These are phyloP conservation scores for Tetragonisca angustula DNA, from an alignment of 2,888 invertebrate species.

Conservation along the genomic window DNA sequence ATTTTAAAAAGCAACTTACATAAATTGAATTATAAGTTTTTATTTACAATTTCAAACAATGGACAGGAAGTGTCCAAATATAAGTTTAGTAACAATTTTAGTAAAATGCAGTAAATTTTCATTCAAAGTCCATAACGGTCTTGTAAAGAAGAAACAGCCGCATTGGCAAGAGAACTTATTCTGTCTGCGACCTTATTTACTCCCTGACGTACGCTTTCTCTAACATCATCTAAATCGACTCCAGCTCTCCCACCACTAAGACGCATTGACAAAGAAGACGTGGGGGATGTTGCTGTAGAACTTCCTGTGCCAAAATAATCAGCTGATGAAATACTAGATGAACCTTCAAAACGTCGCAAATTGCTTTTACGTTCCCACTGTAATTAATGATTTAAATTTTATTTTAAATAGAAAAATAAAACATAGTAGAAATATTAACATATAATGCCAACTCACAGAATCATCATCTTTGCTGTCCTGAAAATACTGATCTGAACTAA, in stretches of 20 bases:
- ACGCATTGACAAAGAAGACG: conserved; percentile 79
- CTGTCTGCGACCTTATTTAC: conserved; percentile 99
- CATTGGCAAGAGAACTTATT: conserved; percentile 96
- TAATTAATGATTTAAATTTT: conserved; percentile 37
- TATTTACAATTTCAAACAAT: conserved; percentile 80
- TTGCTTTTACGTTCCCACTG: conserved; percentile 86
- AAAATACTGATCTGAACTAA: conserved; percentile 99
- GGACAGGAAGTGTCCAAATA: conserved; percentile 70
- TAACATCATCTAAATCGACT: conserved; percentile 96
- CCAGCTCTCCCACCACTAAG: conserved; percentile 74
- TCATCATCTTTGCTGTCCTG: conserved; percentile 88
- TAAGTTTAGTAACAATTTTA: conserved; percentile 74
- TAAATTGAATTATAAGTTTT: conserved; percentile 74
- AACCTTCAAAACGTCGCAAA: conserved; percentile 94
- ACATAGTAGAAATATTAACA: conserved; percentile 15
- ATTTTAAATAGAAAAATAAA: conserved; percentile 21
- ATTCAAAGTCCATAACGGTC: conserved; percentile 84
- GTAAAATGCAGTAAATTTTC: conserved; percentile 66
- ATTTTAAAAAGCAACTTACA: conserved; percentile 40
- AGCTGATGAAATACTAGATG: conserved; percentile 97
- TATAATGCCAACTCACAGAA: conserved; percentile 80
- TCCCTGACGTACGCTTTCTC: conserved; percentile 98
- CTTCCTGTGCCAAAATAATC: conserved; percentile 93
- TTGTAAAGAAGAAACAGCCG: conserved; percentile 96
- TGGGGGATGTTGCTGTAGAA: conserved; percentile 78